Evolutionary conservation across 2,797 vertebrate species (phyloP), one percentile per base, ranked within the genome.

Genomic region (Hemitrygon akajei): DNA sequence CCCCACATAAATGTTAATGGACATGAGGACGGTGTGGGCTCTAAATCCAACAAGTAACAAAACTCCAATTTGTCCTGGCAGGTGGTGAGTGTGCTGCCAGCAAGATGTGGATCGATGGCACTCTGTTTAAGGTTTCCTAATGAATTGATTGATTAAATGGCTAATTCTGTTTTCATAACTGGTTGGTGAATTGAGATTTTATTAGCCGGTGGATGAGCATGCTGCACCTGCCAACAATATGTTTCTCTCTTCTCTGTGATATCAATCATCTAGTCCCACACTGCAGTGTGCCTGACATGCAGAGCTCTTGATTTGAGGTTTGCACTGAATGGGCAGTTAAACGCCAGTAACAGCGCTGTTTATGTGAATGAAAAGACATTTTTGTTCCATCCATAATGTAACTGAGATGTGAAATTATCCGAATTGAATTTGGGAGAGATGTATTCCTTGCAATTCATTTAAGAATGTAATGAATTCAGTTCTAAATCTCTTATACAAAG

Each of bases 71-170:
- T 37, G 0, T 37, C 86, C 60, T 69, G 34, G 86, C 86, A 89
- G n/a, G 7, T 63, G 66, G 9, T 25, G 86, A 89, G n/a, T 37
- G 86, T 1, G n/a, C 34, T 89, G 86, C 34, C 63, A 69, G 60
- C 66, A 63, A 10, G 86, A 66, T 34, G 16, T 63, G 66, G 63
- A n/a, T 69, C 86, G 2, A 66, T 69, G 63, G 9, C 6, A 69
- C 63, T 66, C 34, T 89, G 60, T 25, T 47, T 66, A 63, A 69
- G 18, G 86, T 34, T 37, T 69, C 60, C 63, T 89, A 89, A 89
- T 89, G 86, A 69, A 89, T 89, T 89, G 86, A 89, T 89, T 89
- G 86, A 89, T 89, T 89, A 89, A 89, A 34, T 22, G 60, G 63
- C 63, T 89, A 66, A 89, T 69, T 89, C 63, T 69, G 34, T 69